These are phyloP conservation scores for Acropternis orthonyx DNA, from an alignment of 2,797 vertebrate species.

Conservation along the genomic window DNA sequence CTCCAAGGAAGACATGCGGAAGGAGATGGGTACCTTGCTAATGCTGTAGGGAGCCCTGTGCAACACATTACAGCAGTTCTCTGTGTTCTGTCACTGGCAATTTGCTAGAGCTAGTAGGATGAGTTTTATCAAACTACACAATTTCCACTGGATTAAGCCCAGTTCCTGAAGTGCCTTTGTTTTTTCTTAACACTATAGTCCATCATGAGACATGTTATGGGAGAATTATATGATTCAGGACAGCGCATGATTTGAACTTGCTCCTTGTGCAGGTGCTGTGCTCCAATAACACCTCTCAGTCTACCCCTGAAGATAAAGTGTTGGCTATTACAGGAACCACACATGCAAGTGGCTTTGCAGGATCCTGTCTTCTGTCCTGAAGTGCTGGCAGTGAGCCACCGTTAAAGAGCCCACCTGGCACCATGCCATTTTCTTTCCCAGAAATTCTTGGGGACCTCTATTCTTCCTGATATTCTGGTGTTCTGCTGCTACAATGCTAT, in stretches of 20 bases:
- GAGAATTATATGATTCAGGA: background rate
- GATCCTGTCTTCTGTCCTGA: background rate
- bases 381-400: background rate
- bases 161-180: background rate
- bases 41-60: background rate
- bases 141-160: background rate
- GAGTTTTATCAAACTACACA: background rate
- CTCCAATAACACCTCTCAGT: background rate
- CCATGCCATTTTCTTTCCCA: background rate
- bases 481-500: background rate
- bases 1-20: background rate
- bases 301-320: background rate
- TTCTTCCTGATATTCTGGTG: background rate
- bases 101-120: background rate
- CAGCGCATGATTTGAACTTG: background rate
- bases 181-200: background rate
- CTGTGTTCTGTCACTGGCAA: background rate
- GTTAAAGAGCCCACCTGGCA: background rate
- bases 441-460: background rate
- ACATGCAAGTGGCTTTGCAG: background rate
- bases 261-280: background rate
- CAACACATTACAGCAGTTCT: background rate
- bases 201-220: background rate
- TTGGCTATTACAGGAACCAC: accelerated
- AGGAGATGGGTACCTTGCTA: background rate